Percentiles rank a stretch among this genome's conserved stretches.
These are phyloP conservation scores for Aphidius gifuensis DNA, from an alignment of 1,140 invertebrate species.

Conservation along the genomic window DNA sequence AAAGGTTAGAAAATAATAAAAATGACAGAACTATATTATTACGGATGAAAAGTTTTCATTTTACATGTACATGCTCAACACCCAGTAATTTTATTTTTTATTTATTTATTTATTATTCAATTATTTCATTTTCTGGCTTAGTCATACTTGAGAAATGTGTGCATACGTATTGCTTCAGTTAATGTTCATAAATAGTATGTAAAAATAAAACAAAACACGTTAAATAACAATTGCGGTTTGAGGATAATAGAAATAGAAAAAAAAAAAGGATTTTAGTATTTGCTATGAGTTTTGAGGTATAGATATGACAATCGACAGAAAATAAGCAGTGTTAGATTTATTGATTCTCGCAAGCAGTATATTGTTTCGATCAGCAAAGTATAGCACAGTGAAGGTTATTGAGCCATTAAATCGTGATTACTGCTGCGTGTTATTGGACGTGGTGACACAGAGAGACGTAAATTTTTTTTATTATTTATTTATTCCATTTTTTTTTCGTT, in stretches of 20 bases:
- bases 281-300: background rate
- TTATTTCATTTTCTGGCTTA: too few relatives aligned
- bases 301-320: constrained; percentile 1
- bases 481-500: constrained; percentile 2
- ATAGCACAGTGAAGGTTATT: constrained; percentile 44
- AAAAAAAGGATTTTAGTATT: too few relatives aligned
- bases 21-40: background rate
- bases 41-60: too few relatives aligned
- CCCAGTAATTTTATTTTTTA: too few relatives aligned
- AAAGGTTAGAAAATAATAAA: background rate
- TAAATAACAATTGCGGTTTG: background rate
- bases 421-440: constrained; percentile 44
- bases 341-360: constrained; percentile 46
- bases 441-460: constrained; percentile 36
- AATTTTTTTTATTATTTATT: constrained; percentile 27
- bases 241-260: background rate
- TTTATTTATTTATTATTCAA: too few relatives aligned
- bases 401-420: constrained; percentile 53
- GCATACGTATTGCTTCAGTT: too few relatives aligned
- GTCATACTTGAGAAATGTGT: too few relatives aligned
- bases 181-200: too few relatives aligned
- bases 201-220: background rate
- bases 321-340: constrained; percentile 46
- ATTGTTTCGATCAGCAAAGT: constrained; percentile 42
- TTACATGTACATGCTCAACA: too few relatives aligned